Conservation (phyloP, 1,140 invertebrate species). For the Octopus bimaculoides region DNA sequence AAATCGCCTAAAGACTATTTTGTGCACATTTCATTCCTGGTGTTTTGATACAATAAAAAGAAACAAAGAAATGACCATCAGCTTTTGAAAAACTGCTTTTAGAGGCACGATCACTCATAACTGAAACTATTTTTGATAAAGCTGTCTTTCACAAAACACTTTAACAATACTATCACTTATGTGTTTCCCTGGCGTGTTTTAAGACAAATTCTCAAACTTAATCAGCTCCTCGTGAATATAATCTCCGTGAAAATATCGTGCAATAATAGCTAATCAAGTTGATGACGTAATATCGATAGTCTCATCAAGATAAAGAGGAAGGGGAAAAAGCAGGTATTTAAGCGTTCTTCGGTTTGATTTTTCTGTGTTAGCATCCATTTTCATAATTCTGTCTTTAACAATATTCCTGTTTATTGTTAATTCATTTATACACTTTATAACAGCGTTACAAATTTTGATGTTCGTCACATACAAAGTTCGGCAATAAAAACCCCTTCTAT, state of each 20-base stretch:
- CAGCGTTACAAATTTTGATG: too few species aligned
- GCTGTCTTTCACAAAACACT: background rate
- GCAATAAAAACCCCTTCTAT: too few species aligned
- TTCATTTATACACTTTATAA: background rate
- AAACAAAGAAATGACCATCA: background rate
- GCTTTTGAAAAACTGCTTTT: background rate
- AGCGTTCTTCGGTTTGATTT: background rate
- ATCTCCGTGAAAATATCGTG: background rate
- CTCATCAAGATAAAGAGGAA: background rate
- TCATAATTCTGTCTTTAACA: slow-evolving; percentile 1
- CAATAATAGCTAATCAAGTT: background rate
- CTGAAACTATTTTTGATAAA: background rate
- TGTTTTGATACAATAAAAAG: background rate
- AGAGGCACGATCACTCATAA: background rate
- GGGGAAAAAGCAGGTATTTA: background rate
- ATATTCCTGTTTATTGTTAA: background rate
- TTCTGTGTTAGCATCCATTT: background rate
- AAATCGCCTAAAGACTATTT: background rate
- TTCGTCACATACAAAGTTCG: too few species aligned
- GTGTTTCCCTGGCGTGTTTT: background rate
- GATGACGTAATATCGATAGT: background rate
- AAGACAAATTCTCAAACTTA: background rate
- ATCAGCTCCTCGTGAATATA: background rate
- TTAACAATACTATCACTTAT: background rate
- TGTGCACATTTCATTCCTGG: background rate